Conservation (phyloP, 2,797 vertebrate species). For the Acestrorhynchus altus region DNA sequence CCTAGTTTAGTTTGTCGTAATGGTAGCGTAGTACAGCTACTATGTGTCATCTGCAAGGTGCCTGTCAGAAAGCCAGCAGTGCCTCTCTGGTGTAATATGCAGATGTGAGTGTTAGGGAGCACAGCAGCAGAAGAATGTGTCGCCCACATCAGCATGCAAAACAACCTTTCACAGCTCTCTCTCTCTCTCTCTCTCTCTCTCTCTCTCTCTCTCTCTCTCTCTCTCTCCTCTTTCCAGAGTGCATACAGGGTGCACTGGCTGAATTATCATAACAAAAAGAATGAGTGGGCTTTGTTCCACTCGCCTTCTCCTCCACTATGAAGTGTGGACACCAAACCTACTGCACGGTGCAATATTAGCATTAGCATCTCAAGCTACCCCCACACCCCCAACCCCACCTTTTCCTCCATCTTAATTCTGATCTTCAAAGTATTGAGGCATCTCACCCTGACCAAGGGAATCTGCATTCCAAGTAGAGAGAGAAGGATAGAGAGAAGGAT, state of each 20-base stretch:
- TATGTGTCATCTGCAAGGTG: slow-evolving; percentile 12
- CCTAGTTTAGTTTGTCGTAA: slow-evolving; percentile 6
- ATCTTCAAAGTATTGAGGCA: slow-evolving; percentile 51
- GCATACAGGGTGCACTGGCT: slow-evolving; percentile 46
- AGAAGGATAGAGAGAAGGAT: slow-evolving; percentile 17
- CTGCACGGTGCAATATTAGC: slow-evolving; percentile 51
- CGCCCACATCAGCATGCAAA: slow-evolving; percentile 54
- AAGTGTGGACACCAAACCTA: slow-evolving; percentile 48
- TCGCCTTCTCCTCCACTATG: slow-evolving; percentile 34
- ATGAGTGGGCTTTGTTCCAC: slow-evolving; percentile 56
- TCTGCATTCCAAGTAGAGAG: slow-evolving; percentile 28
- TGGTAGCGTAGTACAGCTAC: slow-evolving; percentile 1
- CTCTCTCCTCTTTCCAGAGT: slow-evolving; percentile 38
- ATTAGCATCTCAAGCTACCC: slow-evolving; percentile 49
- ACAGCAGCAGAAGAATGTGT: slow-evolving; percentile 39
- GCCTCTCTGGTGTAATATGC: slow-evolving; percentile 38
- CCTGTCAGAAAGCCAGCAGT: slow-evolving; percentile 15
- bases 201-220: slow-evolving; percentile 25
- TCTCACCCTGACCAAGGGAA: slow-evolving; percentile 9
- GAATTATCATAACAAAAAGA: slow-evolving; percentile 63
- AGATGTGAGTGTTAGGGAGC: slow-evolving; percentile 40
- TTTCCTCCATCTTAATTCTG: slow-evolving; percentile 46
- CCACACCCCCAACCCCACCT: neutral
- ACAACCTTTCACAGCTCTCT: slow-evolving; percentile 49
- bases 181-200: slow-evolving; percentile 26